phyloP scores from a whole-genome alignment of 1,140 invertebrate genomes.

The Heterodera schachtii region DNA sequence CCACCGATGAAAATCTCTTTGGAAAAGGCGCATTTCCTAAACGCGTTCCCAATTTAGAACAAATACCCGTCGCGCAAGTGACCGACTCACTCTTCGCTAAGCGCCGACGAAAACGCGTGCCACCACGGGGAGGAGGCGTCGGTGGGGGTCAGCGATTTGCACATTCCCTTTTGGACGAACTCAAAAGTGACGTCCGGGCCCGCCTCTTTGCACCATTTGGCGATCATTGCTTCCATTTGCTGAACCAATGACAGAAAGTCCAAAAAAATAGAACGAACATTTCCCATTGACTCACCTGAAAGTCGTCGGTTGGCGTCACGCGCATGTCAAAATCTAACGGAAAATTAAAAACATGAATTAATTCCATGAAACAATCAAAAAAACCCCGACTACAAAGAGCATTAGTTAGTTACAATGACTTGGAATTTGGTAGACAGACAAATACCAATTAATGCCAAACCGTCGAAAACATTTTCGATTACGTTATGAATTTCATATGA shows the following conservation, averaged over 20 bases:
- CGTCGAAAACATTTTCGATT: too few relatives aligned
- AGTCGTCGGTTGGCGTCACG: constrained; percentile 75
- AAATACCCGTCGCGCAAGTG: too few relatives aligned
- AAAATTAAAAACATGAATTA: not conserved
- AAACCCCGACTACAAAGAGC: constrained; percentile 6
- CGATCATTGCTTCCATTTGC: constrained; percentile 76
- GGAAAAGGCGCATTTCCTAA: constrained; percentile 72
- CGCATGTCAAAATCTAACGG: constrained; percentile 77
- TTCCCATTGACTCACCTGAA: constrained; percentile 64
- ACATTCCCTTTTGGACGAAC: constrained; percentile 70
- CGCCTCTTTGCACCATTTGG: constrained; percentile 80
- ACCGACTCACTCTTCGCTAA: constrained; percentile 69
- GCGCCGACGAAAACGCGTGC: constrained; percentile 76
- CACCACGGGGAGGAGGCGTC: constrained; percentile 79
- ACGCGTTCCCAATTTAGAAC: not conserved
- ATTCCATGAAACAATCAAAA: too few relatives aligned
- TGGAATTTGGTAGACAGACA: not conserved
- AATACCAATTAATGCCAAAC: too few relatives aligned
- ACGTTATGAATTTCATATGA: too few relatives aligned
- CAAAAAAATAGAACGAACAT: not conserved
- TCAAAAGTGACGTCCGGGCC: constrained; percentile 77
- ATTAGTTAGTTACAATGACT: not conserved
- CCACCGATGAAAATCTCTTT: constrained; percentile 70
- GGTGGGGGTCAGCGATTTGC: constrained; percentile 71
- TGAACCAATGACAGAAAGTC: constrained; percentile 18